A percentile compares a stretch with the other conserved stretches of the same genome.
These are phyloP conservation scores for Clavelina lepadiformis DNA, from an alignment of 23 tunicate genomes.

Conservation along the genomic window DNA sequence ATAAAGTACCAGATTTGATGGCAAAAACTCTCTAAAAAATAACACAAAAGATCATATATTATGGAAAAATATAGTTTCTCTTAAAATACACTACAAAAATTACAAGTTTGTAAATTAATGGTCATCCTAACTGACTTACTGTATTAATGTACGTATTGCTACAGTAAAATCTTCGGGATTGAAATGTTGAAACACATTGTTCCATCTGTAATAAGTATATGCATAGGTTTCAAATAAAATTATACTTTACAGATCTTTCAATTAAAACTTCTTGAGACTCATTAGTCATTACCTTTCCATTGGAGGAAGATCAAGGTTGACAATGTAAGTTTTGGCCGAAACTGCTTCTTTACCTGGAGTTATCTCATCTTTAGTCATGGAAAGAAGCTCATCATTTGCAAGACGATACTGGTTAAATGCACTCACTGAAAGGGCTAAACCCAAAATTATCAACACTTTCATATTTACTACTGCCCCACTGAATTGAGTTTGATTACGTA, in stretches of 20 bases:
- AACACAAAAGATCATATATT: too few species aligned
- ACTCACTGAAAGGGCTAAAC: too few species aligned
- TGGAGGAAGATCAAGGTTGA: conserved; percentile 53
- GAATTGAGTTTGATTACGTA: too few species aligned
- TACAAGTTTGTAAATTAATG: neutral
- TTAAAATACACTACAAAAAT: too few species aligned
- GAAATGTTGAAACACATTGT: conserved; percentile 14
- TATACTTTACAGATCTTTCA: too few species aligned
- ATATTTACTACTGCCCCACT: too few species aligned
- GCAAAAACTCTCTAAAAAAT: conserved; percentile 11
- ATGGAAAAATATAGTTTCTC: too few species aligned
- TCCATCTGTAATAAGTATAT: conserved; percentile 35
- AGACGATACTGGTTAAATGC: too few species aligned
- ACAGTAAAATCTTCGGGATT: conserved; percentile 22
- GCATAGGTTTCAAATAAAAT: neutral
- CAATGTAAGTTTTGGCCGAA: conserved; percentile 55
- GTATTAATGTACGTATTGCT: conserved; percentile 11
- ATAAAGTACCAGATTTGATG: neutral
- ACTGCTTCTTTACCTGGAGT: conserved; percentile 23
- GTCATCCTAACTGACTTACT: neutral
- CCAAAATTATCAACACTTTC: too few species aligned
- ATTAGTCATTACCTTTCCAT: conserved; percentile 41
- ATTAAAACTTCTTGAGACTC: too few species aligned
- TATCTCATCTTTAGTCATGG: too few species aligned
- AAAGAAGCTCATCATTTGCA: too few species aligned